Percentiles rank a stretch among this genome's conserved stretches.
Conservation (phyloP, 2,113 vertebrate species). For the Paramisgurnus dabryanus region DNA sequence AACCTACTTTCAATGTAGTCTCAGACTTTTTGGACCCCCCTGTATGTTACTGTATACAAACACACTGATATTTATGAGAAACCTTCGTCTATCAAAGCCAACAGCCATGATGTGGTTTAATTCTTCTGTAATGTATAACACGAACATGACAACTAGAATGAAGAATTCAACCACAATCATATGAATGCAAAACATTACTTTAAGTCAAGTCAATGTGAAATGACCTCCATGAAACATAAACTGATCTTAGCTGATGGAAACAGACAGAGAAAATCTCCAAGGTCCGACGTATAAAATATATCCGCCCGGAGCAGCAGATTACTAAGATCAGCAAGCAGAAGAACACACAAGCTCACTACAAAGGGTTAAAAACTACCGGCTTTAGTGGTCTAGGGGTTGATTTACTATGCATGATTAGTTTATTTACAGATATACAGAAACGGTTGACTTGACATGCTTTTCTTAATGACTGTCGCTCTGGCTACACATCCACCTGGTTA, state of each 20-base stretch:
- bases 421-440: conserved; percentile 82
- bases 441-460: conserved; percentile 73
- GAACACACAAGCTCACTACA: conserved; percentile 81
- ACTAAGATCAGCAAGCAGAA: conserved; percentile 78
- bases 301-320: conserved; percentile 68
- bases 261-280: conserved; percentile 58
- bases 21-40: not conserved
- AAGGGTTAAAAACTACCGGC: conserved; percentile 77
- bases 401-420: conserved; percentile 93
- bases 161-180: not conserved
- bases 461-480: conserved; percentile 66
- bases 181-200: not conserved
- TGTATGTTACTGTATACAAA: not conserved
- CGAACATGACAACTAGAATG: not conserved
- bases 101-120: not conserved
- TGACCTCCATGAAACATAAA: not conserved
- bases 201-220: conserved; percentile 2
- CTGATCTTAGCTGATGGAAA: conserved; percentile 20
- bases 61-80: not conserved
- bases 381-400: conserved; percentile 81
- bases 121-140: not conserved
- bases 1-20: not conserved
- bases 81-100: not conserved
- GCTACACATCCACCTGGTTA: conserved; percentile 79
- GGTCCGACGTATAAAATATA: conserved; percentile 65